A percentile compares a stretch with the other conserved stretches of the same genome.
Evolutionary conservation across 1,140 invertebrate species (phyloP).

Genomic region (Meloidogyne chitwoodi): DNA sequence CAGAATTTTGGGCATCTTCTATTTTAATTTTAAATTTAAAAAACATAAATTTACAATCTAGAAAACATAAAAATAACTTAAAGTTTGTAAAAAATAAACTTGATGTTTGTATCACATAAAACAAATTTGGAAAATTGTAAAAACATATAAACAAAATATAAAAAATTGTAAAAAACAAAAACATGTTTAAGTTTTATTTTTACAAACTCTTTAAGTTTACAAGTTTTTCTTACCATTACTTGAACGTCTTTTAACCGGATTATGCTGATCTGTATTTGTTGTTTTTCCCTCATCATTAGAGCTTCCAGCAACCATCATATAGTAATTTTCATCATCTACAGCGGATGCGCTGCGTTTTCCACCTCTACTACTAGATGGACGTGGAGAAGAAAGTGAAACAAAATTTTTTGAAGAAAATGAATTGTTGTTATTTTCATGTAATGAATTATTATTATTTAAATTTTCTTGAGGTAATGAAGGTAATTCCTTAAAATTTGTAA

Average conservation of each 20-base stretch:
- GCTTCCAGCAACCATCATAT: neutral
- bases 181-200: neutral
- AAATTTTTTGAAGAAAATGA: neutral
- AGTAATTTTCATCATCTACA: neutral
- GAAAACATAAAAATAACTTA: neutral
- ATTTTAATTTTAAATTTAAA: neutral
- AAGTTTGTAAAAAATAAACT: neutral
- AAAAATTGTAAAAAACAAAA: too few species aligned
- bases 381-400: neutral
- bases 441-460: neutral
- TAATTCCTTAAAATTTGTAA: neutral
- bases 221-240: constrained; percentile 19
- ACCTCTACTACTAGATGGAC: constrained; percentile 5
- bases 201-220: neutral
- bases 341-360: constrained; percentile 12
- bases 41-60: neutral
- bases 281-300: neutral
- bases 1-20: neutral
- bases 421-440: neutral
- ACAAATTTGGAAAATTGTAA: too few species aligned
- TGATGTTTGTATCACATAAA: neutral
- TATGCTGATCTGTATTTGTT: neutral
- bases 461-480: constrained; percentile 3
- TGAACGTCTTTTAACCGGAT: constrained; percentile 31
- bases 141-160: too few species aligned